A percentile compares a stretch with the other conserved stretches of the same genome.
These are phyloP conservation scores for Parnassius apollo DNA, from an alignment of 2,888 invertebrate genomes.

Conservation along the genomic window DNA sequence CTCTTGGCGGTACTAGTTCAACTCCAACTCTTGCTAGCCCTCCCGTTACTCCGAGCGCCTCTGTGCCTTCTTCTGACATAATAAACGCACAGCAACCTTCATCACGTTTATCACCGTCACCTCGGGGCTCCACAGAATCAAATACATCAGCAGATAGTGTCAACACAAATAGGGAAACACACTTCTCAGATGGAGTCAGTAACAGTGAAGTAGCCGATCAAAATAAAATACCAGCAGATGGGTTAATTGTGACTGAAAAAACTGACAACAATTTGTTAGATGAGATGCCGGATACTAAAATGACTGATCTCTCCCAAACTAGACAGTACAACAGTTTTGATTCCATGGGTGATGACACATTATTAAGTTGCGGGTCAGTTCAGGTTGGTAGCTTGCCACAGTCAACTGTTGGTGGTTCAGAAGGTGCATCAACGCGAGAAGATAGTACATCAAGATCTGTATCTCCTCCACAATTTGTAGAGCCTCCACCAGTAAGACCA, in stretches of 20 bases:
- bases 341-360: conserved; percentile 73
- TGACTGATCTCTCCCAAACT: conserved; percentile 75
- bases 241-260: conserved; percentile 76
- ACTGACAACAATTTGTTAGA: conserved; percentile 71
- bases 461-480: conserved; percentile 73
- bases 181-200: conserved; percentile 59
- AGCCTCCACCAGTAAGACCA: conserved; percentile 67
- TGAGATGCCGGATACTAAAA: conserved; percentile 77
- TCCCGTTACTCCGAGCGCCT: conserved; percentile 72
- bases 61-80: conserved; percentile 54
- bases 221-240: conserved; percentile 68
- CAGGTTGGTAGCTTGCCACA: conserved; percentile 65
- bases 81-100: conserved; percentile 43
- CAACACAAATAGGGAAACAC: conserved; percentile 64
- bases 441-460: conserved; percentile 72
- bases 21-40: conserved; percentile 71
- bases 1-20: conserved; percentile 77
- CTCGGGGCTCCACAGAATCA: conserved; percentile 55
- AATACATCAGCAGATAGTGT: conserved; percentile 52
- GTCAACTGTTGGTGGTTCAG: conserved; percentile 59
- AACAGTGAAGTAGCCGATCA: conserved; percentile 61
- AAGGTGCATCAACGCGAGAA: conserved; percentile 61
- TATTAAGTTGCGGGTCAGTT: conserved; percentile 71
- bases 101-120: conserved; percentile 49
- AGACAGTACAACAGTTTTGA: conserved; percentile 76